Base-by-base conservation (phyloP, 2,797 vertebrate species). In the Parotocinclus haroldoi region DNA sequence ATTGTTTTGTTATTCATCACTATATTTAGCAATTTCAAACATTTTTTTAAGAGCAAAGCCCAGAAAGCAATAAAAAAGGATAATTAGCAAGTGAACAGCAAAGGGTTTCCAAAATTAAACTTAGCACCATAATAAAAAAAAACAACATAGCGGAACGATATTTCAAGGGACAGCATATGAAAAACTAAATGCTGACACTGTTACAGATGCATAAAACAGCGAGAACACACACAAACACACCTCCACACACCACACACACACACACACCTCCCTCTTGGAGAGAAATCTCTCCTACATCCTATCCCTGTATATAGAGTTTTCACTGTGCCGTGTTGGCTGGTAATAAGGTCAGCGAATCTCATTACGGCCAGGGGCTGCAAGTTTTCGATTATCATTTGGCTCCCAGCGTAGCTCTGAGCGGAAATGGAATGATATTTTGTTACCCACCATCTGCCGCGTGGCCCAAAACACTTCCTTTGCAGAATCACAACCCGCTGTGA, bases 361-460 rank as follows among this genome's bases (percentile, higher is more conserved):
- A 71, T 58, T 74, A 69, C 78, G 69, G 69, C 63, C 72, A 67
- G 76, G 80, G 79, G 74, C 79, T 79, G 73, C 78, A 75, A 80
- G 78, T 79, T 79, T 79, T 82, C 77, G 78, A 83, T 82, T 77
- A 76, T 82, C 75, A 80, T 76, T 79, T 76, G 76, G 80, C 81
- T 80, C 74, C 76, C 68, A 82, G 74, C 61, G 51, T 54, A 55
- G 76, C 76, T 78, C 74, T 40, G 60, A 75, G 74, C 78, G 78
- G 80, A 83, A 86, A 85, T 79, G 81, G 73, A 79, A 84, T 74
- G 72, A 80, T 79, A 82, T 81, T 81, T 78, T 78, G 79, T 83
- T 83, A 81, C 71, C 70, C 76, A 70, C 79, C 81, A 84, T 86
- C 83, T 84, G 80, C 81, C 76, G 71, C 73, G 63, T 66, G 60